Percentiles rank a stretch among this genome's conserved stretches.
These are phyloP conservation scores for Phalanger gymnotis DNA, from an alignment of 2,797 vertebrate genomes.

Conservation along the genomic window DNA sequence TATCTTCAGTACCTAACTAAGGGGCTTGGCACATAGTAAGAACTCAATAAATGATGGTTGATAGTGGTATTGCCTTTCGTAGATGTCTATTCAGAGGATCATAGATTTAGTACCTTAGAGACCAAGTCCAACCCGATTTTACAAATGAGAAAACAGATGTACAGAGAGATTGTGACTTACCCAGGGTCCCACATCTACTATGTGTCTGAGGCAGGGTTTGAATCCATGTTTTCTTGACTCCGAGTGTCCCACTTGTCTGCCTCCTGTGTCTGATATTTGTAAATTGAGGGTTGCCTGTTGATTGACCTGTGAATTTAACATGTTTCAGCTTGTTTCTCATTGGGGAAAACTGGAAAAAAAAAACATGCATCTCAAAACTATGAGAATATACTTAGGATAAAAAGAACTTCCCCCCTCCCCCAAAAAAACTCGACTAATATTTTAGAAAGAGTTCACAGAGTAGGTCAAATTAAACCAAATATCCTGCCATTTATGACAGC, in stretches of 20 bases:
- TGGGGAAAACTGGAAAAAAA: not conserved
- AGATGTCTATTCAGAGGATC: not conserved
- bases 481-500: not conserved
- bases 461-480: constrained; percentile 10
- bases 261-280: not conserved
- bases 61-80: not conserved
- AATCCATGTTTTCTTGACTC: not conserved
- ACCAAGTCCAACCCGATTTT: not conserved
- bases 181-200: not conserved
- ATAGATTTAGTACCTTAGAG: not conserved
- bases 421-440: constrained; percentile 48
- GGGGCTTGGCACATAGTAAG: not conserved
- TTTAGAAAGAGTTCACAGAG: constrained; percentile 57
- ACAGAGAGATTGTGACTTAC: not conserved
- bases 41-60: not conserved
- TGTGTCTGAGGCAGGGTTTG: not conserved
- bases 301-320: not conserved
- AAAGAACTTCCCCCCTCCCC: not conserved
- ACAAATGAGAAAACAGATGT: not conserved
- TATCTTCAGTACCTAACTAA: not conserved
- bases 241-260: not conserved
- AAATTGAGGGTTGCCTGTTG: not conserved
- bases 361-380: not conserved
- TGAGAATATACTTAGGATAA: not conserved
- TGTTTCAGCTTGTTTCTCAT: not conserved